Evolutionary conservation across 1,140 invertebrate genomes (phyloP), one percentile per base, ranked within the genome.

Genomic region (Stegodyphus dumicola): DNA sequence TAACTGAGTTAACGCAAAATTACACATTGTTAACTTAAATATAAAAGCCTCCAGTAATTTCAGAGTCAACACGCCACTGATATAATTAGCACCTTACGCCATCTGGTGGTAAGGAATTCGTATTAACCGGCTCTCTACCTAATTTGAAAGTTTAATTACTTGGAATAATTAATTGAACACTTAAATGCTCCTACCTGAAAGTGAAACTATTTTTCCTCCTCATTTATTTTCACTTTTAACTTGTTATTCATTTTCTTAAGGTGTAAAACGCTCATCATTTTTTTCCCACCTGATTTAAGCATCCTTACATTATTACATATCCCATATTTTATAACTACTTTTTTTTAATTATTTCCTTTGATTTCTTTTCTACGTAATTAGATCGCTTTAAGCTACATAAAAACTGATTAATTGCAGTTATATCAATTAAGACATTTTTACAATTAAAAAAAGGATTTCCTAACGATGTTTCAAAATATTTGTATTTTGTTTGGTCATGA

Each of bases 91-190:
- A 60, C 9, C 56, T 60, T 60, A 60, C 52, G 66, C 66, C 66
- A 79, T 79, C 77, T 79, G 77, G 33, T 69, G 77, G 77, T 15
- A 79, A 79, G 70, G 53, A 69, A 79, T 79, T 79, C 56, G 56
- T 52, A 81, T 81, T 71, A 73, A 73, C 18, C 56, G 4, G 13
- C 53, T 51, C 56, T 73, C 53, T 13, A 52, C 18, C 78, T 65
- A 73, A 81, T 81, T 81, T 81, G 33, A 52, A 81, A 81, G 78
- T 71, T 73, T 81, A 81, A 81, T 81, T 71, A 64, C 69, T 17
- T 17, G 67, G 78, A 81, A 81, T 81, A 81, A 81, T 81, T 81
- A 81, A 81, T 81, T 54, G 78, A 81, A 81, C 67, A 73, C 69
- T 81, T 81, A 81, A 73, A 71, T 73, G 78, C 73, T 81, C 33